Base-by-base conservation (phyloP, 1,140 invertebrate species). In the Aphis gossypii region DNA sequence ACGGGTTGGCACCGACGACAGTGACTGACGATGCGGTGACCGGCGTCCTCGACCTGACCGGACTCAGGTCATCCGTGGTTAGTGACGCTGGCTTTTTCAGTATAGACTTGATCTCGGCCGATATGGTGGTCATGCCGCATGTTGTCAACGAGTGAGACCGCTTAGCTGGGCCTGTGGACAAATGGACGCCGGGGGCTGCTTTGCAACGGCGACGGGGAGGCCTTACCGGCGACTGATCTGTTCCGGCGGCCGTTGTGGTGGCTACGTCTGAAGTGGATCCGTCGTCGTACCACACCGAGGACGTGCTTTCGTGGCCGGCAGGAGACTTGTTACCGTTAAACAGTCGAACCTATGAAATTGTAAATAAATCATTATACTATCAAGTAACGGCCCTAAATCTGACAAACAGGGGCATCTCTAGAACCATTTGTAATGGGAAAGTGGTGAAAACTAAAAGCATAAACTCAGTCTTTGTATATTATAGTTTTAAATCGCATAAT, bases 71-170 rank as follows among this genome's bases (percentile, higher is more conserved):
- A n/a, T 90, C 94, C 88, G 93, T 90, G 54, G 93, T 91, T 38
- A 91, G 30, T 20, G 89, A 90, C 35, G 56, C n/a, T 95, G 96
- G 96, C 95, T 97, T 97, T 95, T 97, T 97, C 94, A 97, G 95
- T 94, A 97, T 97, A 41, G 97, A 97, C 95, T 97, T 97, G 94
- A 95, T 95, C 82, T 94, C 94, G 30, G 93, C 86, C 0, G 94
- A 91, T 3, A 93, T 54, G 25, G 94, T 90, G 14, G 94, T 35
- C 23, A 44, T 60, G 56, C 54, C 76, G 38, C 83, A 48, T 1
- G 87, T 68, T 0, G 94, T 94, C 76, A 93, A 30, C 5, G 93
- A 94, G 56, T 94, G 94, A 3, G 94, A 94, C 46, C 95, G 88
- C 7, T 60, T 91, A 51, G 92, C 38, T 25, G 51, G 25, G 21